Conservation (phyloP, 2,797 vertebrate genomes). For the Semotilus atromaculatus region DNA sequence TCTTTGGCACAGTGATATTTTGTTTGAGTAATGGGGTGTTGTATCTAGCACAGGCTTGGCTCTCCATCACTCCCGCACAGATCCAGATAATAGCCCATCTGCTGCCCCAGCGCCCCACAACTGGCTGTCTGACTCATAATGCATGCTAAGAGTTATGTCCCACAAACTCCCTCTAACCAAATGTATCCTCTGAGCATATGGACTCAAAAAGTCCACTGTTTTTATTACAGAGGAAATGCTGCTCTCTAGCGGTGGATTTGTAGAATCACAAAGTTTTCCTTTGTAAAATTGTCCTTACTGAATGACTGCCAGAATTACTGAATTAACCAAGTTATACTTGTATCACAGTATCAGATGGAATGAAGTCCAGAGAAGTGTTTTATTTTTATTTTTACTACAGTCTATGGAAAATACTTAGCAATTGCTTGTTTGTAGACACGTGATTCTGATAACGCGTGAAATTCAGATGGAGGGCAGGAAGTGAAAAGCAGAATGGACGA, state of each 20-base stretch:
- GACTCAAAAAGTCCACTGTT: neutral
- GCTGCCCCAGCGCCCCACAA: constrained; percentile 39
- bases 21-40: constrained; percentile 61
- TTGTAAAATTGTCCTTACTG: neutral
- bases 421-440: no score
- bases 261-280: neutral
- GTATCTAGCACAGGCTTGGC: constrained; percentile 39
- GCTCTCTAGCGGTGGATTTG: constrained; percentile 62
- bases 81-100: constrained; percentile 62
- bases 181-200: constrained; percentile 38
- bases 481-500: no score
- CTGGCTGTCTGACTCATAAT: constrained; percentile 48
- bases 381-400: no score
- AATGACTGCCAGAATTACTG: neutral
- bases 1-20: constrained; percentile 49
- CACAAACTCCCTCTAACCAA: constrained; percentile 36
- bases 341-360: neutral
- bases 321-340: neutral
- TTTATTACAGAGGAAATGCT: constrained; percentile 62
- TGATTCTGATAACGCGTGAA: no score
- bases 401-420: no score
- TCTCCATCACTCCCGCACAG: constrained; percentile 53
- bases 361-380: neutral
- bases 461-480: no score
- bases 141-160: constrained; percentile 51